These are phyloP conservation scores for Thysanoteuthis rhombus DNA, from an alignment of 2,888 invertebrate genomes.

Conservation along the genomic window DNA sequence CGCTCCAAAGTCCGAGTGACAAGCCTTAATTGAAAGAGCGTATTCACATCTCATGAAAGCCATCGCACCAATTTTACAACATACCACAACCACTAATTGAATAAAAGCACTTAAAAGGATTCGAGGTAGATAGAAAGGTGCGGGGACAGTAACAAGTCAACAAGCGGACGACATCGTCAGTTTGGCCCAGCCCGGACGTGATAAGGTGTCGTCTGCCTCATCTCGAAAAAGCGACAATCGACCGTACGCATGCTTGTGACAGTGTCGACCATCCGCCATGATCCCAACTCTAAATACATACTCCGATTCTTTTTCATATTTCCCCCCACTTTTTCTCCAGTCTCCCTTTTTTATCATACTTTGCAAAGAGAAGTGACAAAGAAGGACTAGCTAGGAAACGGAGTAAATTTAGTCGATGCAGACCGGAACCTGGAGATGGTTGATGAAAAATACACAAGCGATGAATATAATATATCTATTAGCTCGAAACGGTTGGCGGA, in stretches of 20 bases:
- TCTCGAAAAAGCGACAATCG: not conserved
- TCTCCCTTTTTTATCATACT: not conserved
- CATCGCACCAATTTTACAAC: not conserved
- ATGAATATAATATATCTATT: slow-evolving; percentile 12
- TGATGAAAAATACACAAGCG: not conserved
- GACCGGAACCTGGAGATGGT: not conserved
- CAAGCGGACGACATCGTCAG: not conserved
- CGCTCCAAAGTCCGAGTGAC: not conserved
- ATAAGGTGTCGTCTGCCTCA: not conserved
- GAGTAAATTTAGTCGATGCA: not conserved
- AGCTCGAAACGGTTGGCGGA: not conserved
- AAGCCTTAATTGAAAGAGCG: not conserved
- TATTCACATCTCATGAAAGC: slow-evolving; percentile 12
- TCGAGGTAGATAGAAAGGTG: not conserved
- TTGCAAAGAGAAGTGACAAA: not conserved
- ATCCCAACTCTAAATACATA: not conserved
- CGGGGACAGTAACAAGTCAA: not conserved
- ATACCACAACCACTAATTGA: slow-evolving; percentile 12
- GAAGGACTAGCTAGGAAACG: not conserved
- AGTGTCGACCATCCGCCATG: not conserved
- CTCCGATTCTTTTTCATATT: not conserved
- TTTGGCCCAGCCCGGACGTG: not conserved
- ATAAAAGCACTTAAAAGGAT: slow-evolving; percentile 12
- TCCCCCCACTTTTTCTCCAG: not conserved
- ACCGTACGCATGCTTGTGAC: not conserved